Evolutionary conservation across 1,140 invertebrate genomes (phyloP), one percentile per base, ranked within the genome.

Genomic region (Lutraria rhynchaena): DNA sequence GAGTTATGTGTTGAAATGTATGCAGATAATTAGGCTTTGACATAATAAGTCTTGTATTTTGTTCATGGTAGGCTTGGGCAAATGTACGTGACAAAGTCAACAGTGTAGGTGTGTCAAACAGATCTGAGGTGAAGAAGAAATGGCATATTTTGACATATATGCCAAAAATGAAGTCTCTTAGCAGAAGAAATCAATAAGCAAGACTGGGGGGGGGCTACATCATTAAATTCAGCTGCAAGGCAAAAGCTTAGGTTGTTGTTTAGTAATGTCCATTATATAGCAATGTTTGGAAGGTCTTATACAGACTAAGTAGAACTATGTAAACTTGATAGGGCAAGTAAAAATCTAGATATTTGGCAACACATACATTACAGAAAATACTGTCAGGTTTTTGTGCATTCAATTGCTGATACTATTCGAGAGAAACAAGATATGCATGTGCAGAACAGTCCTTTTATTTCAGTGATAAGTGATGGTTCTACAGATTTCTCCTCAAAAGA

Each of bases 341-440:
- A 69, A 46, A 4, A 49, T 3, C 13, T 74, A 27, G 70, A 74
- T 24, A 35, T 74, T n/a, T 35, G 70, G 70, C 22, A 35, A 58
- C 29, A 74, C 70, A 5, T 58, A 74, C 49, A 29, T 58, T 1
- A 74, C 70, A 1, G 70, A 74, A 74, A 74, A 58, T 74, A 74
- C 35, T 65, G 60, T 51, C 60, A 65, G 33, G 22, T 33, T 22
- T 77, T 77, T 33, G 19, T 77, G 1, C 9, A 31, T 19, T 33
- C 57, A 22, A 65, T 65, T 24, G 74, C 58, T 19, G 60, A 65
- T 53, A n/a, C 44, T 5, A 11, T 29, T 4, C 24, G 63, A 17
- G n/a, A 35, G 9, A 31, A 46, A 1, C 74, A 77, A 33, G 29
- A 65, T 35, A 29, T 19, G 24, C 19, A 35, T 11, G 19, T 77